Percentiles rank a stretch among this genome's conserved stretches.
These are phyloP conservation scores for Drosophila setifemur DNA, from an alignment of 1,140 invertebrate species.

Conservation along the genomic window DNA sequence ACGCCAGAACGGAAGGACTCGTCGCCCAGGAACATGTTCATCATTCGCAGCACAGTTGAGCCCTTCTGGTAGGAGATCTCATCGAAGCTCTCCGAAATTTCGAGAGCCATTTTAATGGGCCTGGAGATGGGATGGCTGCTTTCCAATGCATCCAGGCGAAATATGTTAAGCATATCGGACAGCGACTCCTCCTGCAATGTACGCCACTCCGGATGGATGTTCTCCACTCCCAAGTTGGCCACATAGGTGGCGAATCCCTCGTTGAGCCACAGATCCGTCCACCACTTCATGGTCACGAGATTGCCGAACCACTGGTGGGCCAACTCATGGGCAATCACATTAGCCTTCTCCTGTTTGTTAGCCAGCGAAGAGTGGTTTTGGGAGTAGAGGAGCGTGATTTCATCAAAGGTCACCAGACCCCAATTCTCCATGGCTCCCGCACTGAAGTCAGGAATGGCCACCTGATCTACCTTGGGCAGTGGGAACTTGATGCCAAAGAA, in stretches of 20 bases:
- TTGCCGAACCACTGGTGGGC: conserved; percentile 92
- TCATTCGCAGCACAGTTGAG: conserved; percentile 92
- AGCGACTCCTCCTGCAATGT: conserved; percentile 86
- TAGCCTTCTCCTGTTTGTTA: conserved; percentile 85
- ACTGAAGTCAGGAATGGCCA: conserved; percentile 91
- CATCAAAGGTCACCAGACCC: conserved; percentile 84
- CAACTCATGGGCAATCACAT: conserved; percentile 88
- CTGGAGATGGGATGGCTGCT: conserved; percentile 86
- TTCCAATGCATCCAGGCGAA: conserved; percentile 84
- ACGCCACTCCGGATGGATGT: conserved; percentile 85
- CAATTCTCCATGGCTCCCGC: conserved; percentile 90
- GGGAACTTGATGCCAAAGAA: conserved; percentile 88
- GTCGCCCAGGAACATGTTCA: conserved; percentile 92
- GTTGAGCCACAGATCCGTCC: conserved; percentile 93
- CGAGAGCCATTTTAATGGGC: conserved; percentile 85
- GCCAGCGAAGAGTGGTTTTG: conserved; percentile 83
- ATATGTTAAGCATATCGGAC: conserved; percentile 83
- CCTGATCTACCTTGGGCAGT: conserved; percentile 87
- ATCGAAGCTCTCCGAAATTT: conserved; percentile 94
- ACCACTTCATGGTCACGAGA: conserved; percentile 91
- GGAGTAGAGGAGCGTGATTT: conserved; percentile 58
- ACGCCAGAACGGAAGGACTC: conserved; percentile 88
- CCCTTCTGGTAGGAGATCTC: conserved; percentile 94
- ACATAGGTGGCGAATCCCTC: conserved; percentile 92
- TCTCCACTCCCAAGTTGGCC: conserved; percentile 84